Evolutionary conservation across 2,888 invertebrate species (phyloP).

Genomic region (Clistopyga incitator): DNA sequence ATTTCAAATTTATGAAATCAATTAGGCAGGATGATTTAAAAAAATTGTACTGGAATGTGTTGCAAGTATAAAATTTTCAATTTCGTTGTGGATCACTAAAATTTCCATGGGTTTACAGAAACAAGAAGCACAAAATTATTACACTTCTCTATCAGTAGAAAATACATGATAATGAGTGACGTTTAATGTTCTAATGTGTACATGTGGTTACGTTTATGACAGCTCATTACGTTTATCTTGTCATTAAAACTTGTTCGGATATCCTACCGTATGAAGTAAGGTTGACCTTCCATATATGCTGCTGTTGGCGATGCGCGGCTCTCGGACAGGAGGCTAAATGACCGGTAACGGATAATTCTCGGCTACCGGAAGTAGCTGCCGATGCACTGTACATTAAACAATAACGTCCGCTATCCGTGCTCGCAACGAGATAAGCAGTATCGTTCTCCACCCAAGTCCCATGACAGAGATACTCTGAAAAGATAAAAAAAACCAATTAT

Average conservation of each 20-base stretch:
- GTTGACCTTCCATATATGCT: conserved; percentile 81
- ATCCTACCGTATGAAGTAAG: conserved; percentile 81
- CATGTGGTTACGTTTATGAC: neutral
- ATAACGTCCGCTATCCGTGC: conserved; percentile 81
- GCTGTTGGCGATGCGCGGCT: conserved; percentile 77
- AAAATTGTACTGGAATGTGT: conserved; percentile 16
- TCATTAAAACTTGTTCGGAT: conserved; percentile 42
- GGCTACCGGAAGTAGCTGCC: conserved; percentile 74
- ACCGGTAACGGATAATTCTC: conserved; percentile 80
- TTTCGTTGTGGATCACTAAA: no score
- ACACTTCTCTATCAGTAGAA: no score
- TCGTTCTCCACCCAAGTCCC: conserved; percentile 89
- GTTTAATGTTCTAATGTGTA: neutral
- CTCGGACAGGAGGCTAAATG: conserved; percentile 82
- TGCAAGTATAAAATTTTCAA: no score
- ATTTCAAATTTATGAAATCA: no score
- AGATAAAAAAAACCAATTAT: conserved; percentile 19
- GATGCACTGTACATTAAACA: conserved; percentile 82
- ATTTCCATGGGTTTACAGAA: no score
- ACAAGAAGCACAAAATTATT: no score
- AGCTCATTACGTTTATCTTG: neutral
- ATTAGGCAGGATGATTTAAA: no score
- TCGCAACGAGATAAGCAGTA: conserved; percentile 88
- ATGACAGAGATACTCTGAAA: conserved; percentile 90
- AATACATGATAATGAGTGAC: no score